Evolutionary conservation across 2,797 vertebrate genomes (phyloP).

Genomic region (Sciurus carolinensis): DNA sequence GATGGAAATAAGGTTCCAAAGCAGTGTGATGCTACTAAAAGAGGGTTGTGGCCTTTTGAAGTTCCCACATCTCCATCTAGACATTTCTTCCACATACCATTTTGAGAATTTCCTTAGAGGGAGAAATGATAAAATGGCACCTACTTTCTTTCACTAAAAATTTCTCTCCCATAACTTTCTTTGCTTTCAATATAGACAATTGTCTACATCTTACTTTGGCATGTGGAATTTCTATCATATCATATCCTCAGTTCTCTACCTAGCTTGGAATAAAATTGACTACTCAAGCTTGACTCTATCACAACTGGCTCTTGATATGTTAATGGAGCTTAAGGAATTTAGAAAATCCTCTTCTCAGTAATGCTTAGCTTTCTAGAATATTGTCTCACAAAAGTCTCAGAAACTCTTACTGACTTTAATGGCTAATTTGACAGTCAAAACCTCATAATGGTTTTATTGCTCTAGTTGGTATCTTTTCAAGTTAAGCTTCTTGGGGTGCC

Average conservation of each 20-base stretch:
- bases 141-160: background rate
- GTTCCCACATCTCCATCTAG: background rate
- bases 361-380: constrained; percentile 59
- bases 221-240: background rate
- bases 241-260: background rate
- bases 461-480: constrained; percentile 47
- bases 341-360: constrained; percentile 69
- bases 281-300: constrained; percentile 37
- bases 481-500: constrained; percentile 58
- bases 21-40: background rate
- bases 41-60: background rate
- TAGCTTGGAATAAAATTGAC: constrained; percentile 32
- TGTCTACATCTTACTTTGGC: background rate
- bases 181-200: background rate
- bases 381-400: constrained; percentile 54
- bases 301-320: constrained; percentile 65
- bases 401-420: constrained; percentile 68
- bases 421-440: constrained; percentile 67
- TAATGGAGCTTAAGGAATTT: constrained; percentile 74
- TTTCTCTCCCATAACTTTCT: constrained; percentile 22
- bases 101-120: background rate
- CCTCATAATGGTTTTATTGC: constrained; percentile 55
- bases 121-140: background rate
- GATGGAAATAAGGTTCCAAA: background rate
- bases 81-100: background rate